phyloP scores from a whole-genome alignment of 2,797 vertebrate genomes.

The Sardinella longiceps region DNA sequence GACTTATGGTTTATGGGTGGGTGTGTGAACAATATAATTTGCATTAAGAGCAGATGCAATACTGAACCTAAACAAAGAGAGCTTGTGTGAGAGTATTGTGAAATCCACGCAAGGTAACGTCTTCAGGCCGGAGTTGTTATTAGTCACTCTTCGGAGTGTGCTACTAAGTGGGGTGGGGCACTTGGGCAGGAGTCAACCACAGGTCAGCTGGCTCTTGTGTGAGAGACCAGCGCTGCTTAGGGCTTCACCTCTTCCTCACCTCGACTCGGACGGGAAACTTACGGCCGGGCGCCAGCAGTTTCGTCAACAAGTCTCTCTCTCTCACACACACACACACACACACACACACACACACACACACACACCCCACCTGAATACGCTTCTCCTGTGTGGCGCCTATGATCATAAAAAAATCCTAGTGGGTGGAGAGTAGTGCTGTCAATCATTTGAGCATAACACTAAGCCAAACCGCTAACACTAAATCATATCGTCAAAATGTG shows the following conservation, averaged over 20 bases:
- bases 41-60: background rate
- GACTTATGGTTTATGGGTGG: background rate
- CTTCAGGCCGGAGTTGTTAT: slow-evolving; percentile 51
- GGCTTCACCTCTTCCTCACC: slow-evolving; percentile 44
- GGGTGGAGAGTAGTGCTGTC: background rate
- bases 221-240: slow-evolving; percentile 39
- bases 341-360: background rate
- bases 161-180: background rate
- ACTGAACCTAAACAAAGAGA: slow-evolving; percentile 50
- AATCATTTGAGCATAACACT: background rate
- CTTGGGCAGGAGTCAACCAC: slow-evolving; percentile 47
- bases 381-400: background rate
- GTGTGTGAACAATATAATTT: slow-evolving; percentile 5
- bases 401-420: slow-evolving; percentile 11
- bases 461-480: background rate
- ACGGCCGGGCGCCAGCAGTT: slow-evolving; percentile 14
- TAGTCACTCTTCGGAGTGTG: slow-evolving; percentile 44
- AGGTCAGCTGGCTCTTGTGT: slow-evolving; percentile 55
- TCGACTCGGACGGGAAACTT: background rate
- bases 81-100: slow-evolving; percentile 56
- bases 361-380: background rate
- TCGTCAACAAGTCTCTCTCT: slow-evolving; percentile 11
- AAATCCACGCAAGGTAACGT: slow-evolving; percentile 53
- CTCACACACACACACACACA: background rate
- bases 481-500: background rate